Evolutionary conservation across 2,797 vertebrate species (phyloP).

Genomic region (Lepidocolaptes lacrymiger): DNA sequence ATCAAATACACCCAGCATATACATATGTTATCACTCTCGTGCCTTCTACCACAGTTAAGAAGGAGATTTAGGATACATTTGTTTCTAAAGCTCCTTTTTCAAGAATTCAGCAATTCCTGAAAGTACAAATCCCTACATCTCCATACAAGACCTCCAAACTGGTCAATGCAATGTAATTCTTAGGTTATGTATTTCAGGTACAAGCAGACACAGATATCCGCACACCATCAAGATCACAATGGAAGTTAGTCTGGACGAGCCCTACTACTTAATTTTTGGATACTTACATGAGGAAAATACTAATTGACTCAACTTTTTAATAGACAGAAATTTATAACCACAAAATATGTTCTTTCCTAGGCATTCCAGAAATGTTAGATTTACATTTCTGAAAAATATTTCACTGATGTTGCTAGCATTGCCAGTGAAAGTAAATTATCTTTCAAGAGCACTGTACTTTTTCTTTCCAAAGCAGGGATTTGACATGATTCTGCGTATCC

Average conservation of each 20-base stretch:
- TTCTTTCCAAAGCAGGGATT: not conserved
- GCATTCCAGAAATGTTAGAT: not conserved
- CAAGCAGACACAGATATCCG: not conserved
- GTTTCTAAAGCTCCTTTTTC: not conserved
- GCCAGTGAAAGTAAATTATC: not conserved
- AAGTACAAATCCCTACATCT: not conserved
- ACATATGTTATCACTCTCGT: not conserved
- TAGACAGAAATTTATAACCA: not conserved
- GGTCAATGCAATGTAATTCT: not conserved
- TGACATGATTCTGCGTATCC: not conserved
- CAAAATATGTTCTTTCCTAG: not conserved
- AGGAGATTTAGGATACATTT: not conserved
- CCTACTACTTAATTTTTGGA: not conserved
- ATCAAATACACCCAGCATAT: not conserved
- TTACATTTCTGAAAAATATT: not conserved
- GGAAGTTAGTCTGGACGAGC: not conserved
- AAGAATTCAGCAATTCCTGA: not conserved
- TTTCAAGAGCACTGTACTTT: not conserved
- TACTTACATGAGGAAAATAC: not conserved
- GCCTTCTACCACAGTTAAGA: not conserved
- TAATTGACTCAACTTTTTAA: not conserved
- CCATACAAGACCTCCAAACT: not conserved
- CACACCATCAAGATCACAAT: not conserved
- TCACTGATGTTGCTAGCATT: not conserved
- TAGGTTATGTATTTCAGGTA: not conserved